Conservation (phyloP, 2,888 invertebrate genomes). For the Chymomyza procnemis region DNA sequence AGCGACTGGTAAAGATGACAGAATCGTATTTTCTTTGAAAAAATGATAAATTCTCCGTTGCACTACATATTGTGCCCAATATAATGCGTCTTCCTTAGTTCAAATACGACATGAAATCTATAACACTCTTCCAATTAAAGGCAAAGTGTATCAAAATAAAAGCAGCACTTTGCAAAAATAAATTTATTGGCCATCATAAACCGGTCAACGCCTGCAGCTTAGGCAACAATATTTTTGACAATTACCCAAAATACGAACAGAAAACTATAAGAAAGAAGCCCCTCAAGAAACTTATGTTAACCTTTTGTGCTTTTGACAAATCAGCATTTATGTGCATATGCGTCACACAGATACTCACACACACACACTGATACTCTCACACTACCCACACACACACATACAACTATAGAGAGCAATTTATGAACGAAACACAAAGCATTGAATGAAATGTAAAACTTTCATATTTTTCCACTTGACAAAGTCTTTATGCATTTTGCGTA, state of each 20-base stretch:
- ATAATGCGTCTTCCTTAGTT: no score
- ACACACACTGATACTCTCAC: background rate
- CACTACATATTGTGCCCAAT: no score
- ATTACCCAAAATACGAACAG: background rate
- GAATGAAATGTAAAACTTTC: constrained; percentile 64
- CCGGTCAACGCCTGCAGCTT: background rate
- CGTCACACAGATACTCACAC: background rate
- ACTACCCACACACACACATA: constrained; percentile 27
- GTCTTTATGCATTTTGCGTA: constrained; percentile 68
- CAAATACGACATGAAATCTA: no score
- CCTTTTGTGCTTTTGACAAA: background rate
- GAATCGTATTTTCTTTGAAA: no score
- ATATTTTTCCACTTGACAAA: constrained; percentile 74
- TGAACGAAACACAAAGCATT: constrained; percentile 54
- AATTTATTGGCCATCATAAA: background rate
- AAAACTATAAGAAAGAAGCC: constrained; percentile 1
- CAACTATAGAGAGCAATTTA: constrained; percentile 50
- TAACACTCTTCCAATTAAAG: no score
- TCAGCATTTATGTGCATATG: background rate
- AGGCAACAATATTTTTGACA: background rate
- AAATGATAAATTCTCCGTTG: no score
- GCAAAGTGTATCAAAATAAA: background rate
- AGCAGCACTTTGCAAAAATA: background rate
- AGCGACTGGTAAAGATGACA: no score
- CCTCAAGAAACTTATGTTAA: constrained; percentile 12